These are phyloP conservation scores for Himalopsyche phryganea DNA, from an alignment of 1,140 invertebrate genomes.

Conservation along the genomic window DNA sequence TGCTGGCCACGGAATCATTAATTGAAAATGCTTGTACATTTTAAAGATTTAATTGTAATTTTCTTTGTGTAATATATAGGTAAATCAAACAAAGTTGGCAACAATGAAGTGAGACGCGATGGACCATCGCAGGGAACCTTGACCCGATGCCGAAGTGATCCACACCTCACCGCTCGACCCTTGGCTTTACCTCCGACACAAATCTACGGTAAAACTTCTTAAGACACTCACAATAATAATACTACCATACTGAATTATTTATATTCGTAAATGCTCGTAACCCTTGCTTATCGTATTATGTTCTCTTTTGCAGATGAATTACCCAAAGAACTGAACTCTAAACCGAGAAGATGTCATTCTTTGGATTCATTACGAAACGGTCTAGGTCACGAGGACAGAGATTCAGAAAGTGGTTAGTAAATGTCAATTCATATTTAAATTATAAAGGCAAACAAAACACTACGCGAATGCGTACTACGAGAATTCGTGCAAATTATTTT, in stretches of 20 bases:
- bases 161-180: constrained; percentile 39
- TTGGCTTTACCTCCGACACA: constrained; percentile 23
- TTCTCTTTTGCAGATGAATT: constrained; percentile 36
- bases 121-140: constrained; percentile 38
- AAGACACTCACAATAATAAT: no score
- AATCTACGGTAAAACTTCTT: constrained; percentile 20
- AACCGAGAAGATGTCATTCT: constrained; percentile 48
- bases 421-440: no score
- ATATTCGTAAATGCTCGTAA: no score
- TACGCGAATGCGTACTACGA: no score
- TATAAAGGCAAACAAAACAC: no score
- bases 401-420: constrained; percentile 48
- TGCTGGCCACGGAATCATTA: no score
- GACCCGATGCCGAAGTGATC: constrained; percentile 45
- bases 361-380: constrained; percentile 47
- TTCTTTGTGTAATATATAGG: constrained; percentile 38
- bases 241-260: no score
- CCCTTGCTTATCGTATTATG: background rate
- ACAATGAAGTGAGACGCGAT: constrained; percentile 37
- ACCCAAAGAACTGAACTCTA: constrained; percentile 43
- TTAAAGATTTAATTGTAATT: no score
- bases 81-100: constrained; percentile 42
- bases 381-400: constrained; percentile 44
- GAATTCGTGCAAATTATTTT: no score
- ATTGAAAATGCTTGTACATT: no score